Evolutionary conservation across 2,888 invertebrate species (phyloP).

Genomic region (Troilus luridus): DNA sequence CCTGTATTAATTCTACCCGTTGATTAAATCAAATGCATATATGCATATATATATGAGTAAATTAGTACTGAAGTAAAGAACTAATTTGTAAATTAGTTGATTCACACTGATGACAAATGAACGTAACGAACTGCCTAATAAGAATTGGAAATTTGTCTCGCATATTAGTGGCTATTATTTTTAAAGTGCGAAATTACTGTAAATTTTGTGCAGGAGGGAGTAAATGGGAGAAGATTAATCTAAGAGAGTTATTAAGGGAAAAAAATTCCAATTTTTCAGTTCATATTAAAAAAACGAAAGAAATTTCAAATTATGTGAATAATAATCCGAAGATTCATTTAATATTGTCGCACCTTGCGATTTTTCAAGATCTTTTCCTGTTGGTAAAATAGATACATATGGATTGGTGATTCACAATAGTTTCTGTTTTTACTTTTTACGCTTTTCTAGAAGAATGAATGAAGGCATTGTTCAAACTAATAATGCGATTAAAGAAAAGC

Average conservation of each 20-base stretch:
- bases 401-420: too few species aligned
- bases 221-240: not conserved
- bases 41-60: not conserved
- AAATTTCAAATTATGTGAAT: not conserved
- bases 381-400: not conserved
- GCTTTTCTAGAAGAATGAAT: too few species aligned
- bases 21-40: too few species aligned
- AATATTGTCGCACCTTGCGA: not conserved
- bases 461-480: too few species aligned
- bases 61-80: too few species aligned
- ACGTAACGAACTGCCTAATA: not conserved
- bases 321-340: not conserved
- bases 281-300: not conserved
- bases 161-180: not conserved
- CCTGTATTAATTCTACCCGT: too few species aligned
- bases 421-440: too few species aligned
- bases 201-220: not conserved
- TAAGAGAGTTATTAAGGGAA: not conserved
- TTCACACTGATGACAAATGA: not conserved
- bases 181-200: not conserved
- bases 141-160: not conserved
- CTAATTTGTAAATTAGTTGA: not conserved
- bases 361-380: not conserved
- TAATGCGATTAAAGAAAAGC: too few species aligned
- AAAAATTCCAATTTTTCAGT: not conserved